Conservation (phyloP, 2,113 vertebrate genomes). For the Rhea americana region DNA sequence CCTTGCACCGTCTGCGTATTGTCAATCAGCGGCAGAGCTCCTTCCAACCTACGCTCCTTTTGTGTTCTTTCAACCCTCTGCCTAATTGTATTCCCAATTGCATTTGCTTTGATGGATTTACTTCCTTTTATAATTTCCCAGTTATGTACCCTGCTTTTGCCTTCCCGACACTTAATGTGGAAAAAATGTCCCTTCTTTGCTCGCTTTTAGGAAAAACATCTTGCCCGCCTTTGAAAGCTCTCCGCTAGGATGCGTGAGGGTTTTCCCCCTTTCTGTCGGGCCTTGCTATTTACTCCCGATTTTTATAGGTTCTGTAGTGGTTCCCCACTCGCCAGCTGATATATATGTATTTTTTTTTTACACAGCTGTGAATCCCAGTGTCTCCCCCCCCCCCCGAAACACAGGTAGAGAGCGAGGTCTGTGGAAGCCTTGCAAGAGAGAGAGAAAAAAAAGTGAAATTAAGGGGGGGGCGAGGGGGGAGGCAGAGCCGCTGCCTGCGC, state of each 20-base stretch:
- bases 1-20: conserved; percentile 75
- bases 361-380: fast-evolving
- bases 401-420: background rate
- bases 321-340: background rate
- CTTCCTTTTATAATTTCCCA: conserved; percentile 84
- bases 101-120: conserved; percentile 80
- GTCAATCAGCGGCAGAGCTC: conserved; percentile 81
- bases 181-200: conserved; percentile 16
- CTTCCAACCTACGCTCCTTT: conserved; percentile 75
- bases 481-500: background rate
- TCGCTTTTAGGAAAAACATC: background rate
- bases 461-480: fast-evolving
- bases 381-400: background rate
- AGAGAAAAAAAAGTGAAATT: too few relatives aligned
- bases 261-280: background rate
- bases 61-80: conserved; percentile 70
- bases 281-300: background rate
- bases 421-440: background rate
- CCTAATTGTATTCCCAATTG: conserved; percentile 79
- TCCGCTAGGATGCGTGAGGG: background rate
- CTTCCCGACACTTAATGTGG: conserved; percentile 66
- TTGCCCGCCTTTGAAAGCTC: background rate
- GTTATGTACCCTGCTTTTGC: conserved; percentile 75
- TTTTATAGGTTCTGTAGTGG: background rate
- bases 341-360: background rate